Base-by-base conservation (phyloP, 2,888 invertebrate genomes). In the Tetramorium bicarinatum region DNA sequence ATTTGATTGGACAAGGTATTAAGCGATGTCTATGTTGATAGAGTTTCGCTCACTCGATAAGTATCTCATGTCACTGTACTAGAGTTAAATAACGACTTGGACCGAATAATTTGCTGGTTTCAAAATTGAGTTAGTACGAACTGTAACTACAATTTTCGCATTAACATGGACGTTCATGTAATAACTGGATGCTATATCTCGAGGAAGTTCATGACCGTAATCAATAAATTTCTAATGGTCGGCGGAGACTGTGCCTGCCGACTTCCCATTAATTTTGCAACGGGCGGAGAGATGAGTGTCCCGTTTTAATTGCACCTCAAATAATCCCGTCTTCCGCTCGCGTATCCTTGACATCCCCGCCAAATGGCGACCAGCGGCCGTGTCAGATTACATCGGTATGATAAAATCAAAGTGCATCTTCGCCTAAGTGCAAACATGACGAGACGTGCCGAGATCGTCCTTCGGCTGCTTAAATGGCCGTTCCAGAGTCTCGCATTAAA, bases 401-500 rank as follows among this genome's bases (percentile, higher is more conserved):
- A 88, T 88, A 87, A 90, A 90, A 90, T 87, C 87, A 85, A 87
- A 64, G 38, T 38, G 79, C 47, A 84, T 69, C 76, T 56, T 34
- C 67, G n/a, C 13, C 82, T 83, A 80, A 86, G 84, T 88, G 86
- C 83, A 89, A 90, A 90, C 90, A 84, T 67, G 79, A 61, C 59
- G 85, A 80, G 85, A 76, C 90, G 88, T 88, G 75, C 88, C 87
- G 85, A 85, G 90, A 88, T 83, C 90, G 84, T 88, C 69, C 49
- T 84, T 81, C 85, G 87, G 74, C 83, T 76, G 86, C 89, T 90
- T 90, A 88, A 90, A 87, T 84, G 89, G 81, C 85, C 87, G 87
- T 82, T 88, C 82, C 71, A 82, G 77, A 90, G 88, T 90, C 90
- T 87, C 90, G 72, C 83, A 86, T 88, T 90, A 90, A 90, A 88